A percentile compares a stretch with the other conserved stretches of the same genome.
Conservation (phyloP, 2,113 vertebrate species). For the Oncorhynchus kisutch region DNA sequence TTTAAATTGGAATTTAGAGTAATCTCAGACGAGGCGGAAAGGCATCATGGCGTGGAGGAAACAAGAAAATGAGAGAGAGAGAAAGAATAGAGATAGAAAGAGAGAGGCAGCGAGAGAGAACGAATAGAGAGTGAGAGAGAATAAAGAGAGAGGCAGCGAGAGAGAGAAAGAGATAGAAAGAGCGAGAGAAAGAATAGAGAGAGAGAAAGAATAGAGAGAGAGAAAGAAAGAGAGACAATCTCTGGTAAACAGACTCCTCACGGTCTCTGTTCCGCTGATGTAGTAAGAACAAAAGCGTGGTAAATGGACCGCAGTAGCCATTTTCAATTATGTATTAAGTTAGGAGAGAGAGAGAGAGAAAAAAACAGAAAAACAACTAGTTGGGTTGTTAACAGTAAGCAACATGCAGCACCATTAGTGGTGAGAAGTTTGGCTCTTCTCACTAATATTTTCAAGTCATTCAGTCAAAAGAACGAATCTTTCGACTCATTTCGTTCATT, state of each 20-base stretch:
- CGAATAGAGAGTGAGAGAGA: conserved; percentile 23
- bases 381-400: conserved; percentile 57
- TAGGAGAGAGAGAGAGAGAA: neutral
- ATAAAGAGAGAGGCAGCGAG: neutral
- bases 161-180: too few relatives aligned
- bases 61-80: conserved; percentile 28
- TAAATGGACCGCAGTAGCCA: conserved; percentile 65
- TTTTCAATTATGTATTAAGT: conserved; percentile 70
- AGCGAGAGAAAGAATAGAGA: too few relatives aligned
- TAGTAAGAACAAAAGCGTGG: conserved; percentile 61
- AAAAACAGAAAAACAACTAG: neutral
- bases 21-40: too few relatives aligned
- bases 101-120: neutral
- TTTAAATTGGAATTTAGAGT: too few relatives aligned
- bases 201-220: too few relatives aligned
- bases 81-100: conserved; percentile 38
- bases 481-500: too few relatives aligned
- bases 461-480: too few relatives aligned
- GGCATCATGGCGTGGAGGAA: conserved; percentile 38
- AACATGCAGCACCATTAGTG: conserved; percentile 50
- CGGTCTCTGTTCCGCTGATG: conserved; percentile 48
- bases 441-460: too few relatives aligned
- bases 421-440: too few relatives aligned
- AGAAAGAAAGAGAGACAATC: conserved; percentile 14
- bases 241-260: conserved; percentile 52